Evolutionary conservation across 2,797 vertebrate genomes (phyloP), one percentile per base, ranked within the genome.

Genomic region (Diceros bicornis): DNA sequence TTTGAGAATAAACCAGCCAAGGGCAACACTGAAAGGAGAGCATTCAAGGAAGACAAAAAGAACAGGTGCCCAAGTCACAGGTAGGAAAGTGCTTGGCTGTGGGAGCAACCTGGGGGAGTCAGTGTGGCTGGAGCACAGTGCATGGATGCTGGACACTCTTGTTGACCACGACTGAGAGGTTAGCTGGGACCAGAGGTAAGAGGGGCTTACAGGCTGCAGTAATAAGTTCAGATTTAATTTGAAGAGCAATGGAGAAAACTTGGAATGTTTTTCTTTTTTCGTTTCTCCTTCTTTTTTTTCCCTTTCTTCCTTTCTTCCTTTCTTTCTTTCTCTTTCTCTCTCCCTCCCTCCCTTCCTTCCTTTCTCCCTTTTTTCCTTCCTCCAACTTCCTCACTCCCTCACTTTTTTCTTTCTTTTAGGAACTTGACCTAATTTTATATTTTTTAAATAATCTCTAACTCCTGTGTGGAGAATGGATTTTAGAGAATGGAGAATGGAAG

Each of bases 151-250:
- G 4, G 4, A 6, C 10, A 59, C 50, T 16, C 16, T 13, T 13
- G 50, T 52, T 52, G 50, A 52, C 50, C 50, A 52, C 50, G 14
- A 13, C 50, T 14, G 50, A 52, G 23, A 27, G 7, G 32, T 52
- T n/a, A 79, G 4, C 14, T 59, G 57, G 20, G 52, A 61, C 2
- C 29, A 52, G 4, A 78, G 3, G 18, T 34, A 83, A 50, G 6
- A n/a, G 20, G 37, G 11, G 41, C 7, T 83, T 84, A 62, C 0
- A 69, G 13, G 3, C 7, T 32, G 34, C 41, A 1, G 11, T 47
- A 79, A 55, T 44, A 44, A 37, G 21, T 71, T 96, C 66, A 29
- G 23, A 88, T 87, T 94, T 41, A 64, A 88, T 68, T 29, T 69
- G 5, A 59, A 91, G 50, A 83, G 1, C 9, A 83, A 52, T 37